phyloP scores from a whole-genome alignment of 2,888 invertebrate species.

The Auanema freiburgensis region DNA sequence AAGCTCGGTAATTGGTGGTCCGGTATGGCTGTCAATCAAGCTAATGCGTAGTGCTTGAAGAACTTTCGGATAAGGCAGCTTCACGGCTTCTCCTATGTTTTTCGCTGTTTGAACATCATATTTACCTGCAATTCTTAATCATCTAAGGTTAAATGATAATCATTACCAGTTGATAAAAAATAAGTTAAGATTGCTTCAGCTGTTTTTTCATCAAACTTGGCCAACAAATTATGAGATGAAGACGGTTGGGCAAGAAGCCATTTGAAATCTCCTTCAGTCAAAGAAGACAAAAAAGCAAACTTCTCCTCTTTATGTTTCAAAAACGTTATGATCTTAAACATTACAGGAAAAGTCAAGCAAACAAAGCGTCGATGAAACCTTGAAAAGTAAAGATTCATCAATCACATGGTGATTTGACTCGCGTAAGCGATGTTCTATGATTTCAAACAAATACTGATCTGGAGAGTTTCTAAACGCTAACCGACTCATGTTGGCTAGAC shows the following conservation, averaged over 20 bases:
- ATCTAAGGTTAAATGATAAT: neutral
- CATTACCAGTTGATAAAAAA: constrained; percentile 6
- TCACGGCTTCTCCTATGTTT: constrained; percentile 20
- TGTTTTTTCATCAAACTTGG: neutral
- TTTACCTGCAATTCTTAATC: constrained; percentile 14
- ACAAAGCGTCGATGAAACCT: too few relatives aligned
- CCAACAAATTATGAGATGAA: constrained; percentile 18
- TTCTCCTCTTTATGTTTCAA: constrained; percentile 45
- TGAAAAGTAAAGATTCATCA: too few relatives aligned
- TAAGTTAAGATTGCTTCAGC: neutral
- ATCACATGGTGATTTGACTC: too few relatives aligned
- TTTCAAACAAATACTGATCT: neutral
- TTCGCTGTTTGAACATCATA: constrained; percentile 15
- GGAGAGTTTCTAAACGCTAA: constrained; percentile 1
- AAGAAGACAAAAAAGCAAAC: constrained; percentile 32
- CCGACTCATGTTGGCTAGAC: neutral
- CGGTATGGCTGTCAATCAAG: constrained; percentile 50
- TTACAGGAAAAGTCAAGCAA: neutral
- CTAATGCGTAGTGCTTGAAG: constrained; percentile 39
- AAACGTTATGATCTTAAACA: constrained; percentile 41
- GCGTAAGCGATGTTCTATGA: neutral
- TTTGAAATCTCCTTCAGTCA: constrained; percentile 34
- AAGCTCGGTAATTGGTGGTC: constrained; percentile 59
- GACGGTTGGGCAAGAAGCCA: constrained; percentile 34
- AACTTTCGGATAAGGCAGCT: constrained; percentile 26